Base-by-base conservation (phyloP, 2,113 vertebrate genomes). In the Gallinago paraguaiae region DNA sequence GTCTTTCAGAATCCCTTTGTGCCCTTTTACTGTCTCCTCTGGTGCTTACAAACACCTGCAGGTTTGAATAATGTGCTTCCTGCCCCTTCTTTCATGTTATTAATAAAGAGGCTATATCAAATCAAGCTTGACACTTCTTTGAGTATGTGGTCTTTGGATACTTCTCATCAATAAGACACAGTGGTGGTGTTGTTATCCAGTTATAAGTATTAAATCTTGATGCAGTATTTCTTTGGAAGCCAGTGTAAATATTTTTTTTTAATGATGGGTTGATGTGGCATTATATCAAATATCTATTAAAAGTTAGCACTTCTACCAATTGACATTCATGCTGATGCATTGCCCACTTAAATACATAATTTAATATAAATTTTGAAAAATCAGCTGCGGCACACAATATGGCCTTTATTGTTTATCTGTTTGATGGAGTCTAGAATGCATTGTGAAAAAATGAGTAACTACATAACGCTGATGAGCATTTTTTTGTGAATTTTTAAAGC, bases 61-160 rank as follows among this genome's bases (percentile, higher is more conserved):
- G 45, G 50, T 83, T 69, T 90, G 46, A 72, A 37, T 80, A 79
- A 79, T 67, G 19, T 68, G 19, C 9, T 88, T 16, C 61, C n/a
- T 74, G 35, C 46, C 23, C 39, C 57, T 84, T 79, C 67, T 87
- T 75, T 70, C 45, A 43, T 11, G 35, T 51, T 82, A 56, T 86
- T 95, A 79, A 77, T 91, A 56, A 88, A 86, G 65, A 90, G 4
- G 9, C 19, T 88, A 92, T 88, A 96, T 94, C 72, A 93, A 87
- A 68, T 91, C 51, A 80, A 46, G 78, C 48, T 45, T 60, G 48
- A 68, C 19, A 33, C 10, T 90, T 76, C 41, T 82, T 53, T 6
- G 12, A 69, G 23, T 74, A 67, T 78, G 35, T 61, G 45, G 20
- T 80, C 35, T 84, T 76, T 39, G 7, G 30, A 48, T 71, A 14